Base-by-base conservation (phyloP, 2,113 vertebrate genomes). In the Neotragus pygmaeus region DNA sequence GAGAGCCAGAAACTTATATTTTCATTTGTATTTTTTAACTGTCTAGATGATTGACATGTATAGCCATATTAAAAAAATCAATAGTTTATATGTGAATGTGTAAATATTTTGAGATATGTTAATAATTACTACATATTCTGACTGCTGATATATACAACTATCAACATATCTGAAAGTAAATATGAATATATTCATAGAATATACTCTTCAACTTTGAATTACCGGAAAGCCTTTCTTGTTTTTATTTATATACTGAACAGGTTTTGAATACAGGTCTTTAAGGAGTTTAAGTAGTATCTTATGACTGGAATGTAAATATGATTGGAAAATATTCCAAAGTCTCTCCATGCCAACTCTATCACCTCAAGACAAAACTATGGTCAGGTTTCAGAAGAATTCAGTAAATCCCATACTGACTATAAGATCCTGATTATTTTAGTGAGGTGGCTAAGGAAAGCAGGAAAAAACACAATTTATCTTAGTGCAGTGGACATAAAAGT, bases 391-490 rank as follows among this genome's bases (percentile, higher is more conserved):
- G 27, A n/a, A 92, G 77, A 60, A 83, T 95, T 73, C 78, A 51
- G 3, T 43, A 57, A 73, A 82, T 91, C 16, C 16, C 25, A 33
- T 19, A 17, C 2, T 23, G 70, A 45, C 30, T 51, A 3, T 55
- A 91, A 91, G 66, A 88, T 43, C 19, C 21, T 87, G 86, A 70
- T 94, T 93, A 94, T 91, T 97, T 97, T 53, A 58, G 51, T 82
- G 45, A 88, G 30, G 6, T 70, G 25, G 14, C 49, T 84, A 57
- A 90, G 49, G 30, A 84, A 90, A 88, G 60, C 53, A 92, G 80
- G 30, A 84, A 33, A 78, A 94, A 85, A 39, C 55, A 3, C 6
- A 90, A 13, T 88, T 91, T 70, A 92, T 92, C 53, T 92, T 57
- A 47, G 73, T 33, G 8, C 12, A 77, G 14, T 62, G 16, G 17